phyloP scores from a whole-genome alignment of 2,888 invertebrate genomes.

The Pachymerium ferrugineum region DNA sequence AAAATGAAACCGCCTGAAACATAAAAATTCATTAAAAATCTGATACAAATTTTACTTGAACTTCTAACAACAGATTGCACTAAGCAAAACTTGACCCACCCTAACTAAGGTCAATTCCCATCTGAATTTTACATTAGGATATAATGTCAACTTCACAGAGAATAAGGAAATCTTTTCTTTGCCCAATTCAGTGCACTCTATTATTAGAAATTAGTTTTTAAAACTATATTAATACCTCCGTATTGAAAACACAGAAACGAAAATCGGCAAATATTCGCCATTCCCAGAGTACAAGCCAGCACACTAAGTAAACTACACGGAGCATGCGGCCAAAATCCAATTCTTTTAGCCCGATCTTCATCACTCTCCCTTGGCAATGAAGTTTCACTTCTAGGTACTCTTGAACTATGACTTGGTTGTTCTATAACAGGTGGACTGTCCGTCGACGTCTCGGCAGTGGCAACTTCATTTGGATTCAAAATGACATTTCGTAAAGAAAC shows the following conservation, averaged over 20 bases:
- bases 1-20: slow-evolving; percentile 73
- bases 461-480: neutral
- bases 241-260: slow-evolving; percentile 79
- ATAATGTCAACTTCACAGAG: too few relatives aligned
- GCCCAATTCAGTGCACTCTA: too few relatives aligned
- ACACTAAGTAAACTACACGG: slow-evolving; percentile 75
- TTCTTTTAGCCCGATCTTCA: slow-evolving; percentile 34
- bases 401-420: neutral
- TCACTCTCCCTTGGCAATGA: slow-evolving; percentile 20
- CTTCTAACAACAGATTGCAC: too few relatives aligned
- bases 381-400: neutral
- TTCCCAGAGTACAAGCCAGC: slow-evolving; percentile 76
- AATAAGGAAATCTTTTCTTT: slow-evolving; percentile 7
- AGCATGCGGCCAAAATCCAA: slow-evolving; percentile 43
- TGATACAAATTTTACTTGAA: too few relatives aligned
- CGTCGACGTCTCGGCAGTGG: neutral
- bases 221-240: slow-evolving; percentile 60
- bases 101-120: too few relatives aligned
- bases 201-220: neutral
- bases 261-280: slow-evolving; percentile 82
- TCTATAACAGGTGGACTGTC: neutral
- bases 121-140: too few relatives aligned
- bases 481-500: neutral
- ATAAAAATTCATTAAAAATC: slow-evolving; percentile 6
- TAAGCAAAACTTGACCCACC: too few relatives aligned